These are phyloP conservation scores for Heliconius congener DNA, from an alignment of 1,140 invertebrate genomes.

Conservation along the genomic window DNA sequence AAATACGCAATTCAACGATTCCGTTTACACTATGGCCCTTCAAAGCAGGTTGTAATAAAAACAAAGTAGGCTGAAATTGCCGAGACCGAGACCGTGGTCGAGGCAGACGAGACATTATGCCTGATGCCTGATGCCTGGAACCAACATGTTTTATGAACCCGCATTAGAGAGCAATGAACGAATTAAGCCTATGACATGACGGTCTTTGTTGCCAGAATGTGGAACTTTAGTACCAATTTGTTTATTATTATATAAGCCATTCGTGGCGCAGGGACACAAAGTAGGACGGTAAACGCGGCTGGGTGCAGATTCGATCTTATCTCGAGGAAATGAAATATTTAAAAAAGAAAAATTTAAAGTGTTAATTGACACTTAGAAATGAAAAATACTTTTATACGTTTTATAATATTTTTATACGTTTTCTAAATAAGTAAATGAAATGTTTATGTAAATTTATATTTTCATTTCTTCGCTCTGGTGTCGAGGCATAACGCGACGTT, in stretches of 20 bases:
- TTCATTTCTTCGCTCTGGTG: no score
- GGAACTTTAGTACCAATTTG: slow-evolving; percentile 29
- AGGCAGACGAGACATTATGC: slow-evolving; percentile 52
- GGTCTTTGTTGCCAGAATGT: slow-evolving; percentile 38
- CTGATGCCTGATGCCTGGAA: slow-evolving; percentile 51
- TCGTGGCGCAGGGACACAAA: no score
- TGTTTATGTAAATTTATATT: no score
- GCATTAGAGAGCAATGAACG: slow-evolving; percentile 64
- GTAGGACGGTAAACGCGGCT: no score
- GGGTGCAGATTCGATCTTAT: no score
- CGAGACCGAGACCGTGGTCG: background rate
- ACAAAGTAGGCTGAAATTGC: background rate
- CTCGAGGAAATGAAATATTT: no score
- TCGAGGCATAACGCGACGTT: no score
- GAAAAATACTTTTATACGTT: no score
- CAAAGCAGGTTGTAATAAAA: background rate
- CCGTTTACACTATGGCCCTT: background rate
- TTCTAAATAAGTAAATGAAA: no score
- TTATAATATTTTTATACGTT: no score
- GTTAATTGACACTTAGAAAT: no score
- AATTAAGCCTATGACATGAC: slow-evolving; percentile 65
- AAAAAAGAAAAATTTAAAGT: no score
- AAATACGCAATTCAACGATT: background rate
- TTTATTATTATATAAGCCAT: background rate
- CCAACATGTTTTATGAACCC: slow-evolving; percentile 69